Evolutionary conservation across 1,140 invertebrate genomes (phyloP).

Genomic region (Drosophila ananassae): DNA sequence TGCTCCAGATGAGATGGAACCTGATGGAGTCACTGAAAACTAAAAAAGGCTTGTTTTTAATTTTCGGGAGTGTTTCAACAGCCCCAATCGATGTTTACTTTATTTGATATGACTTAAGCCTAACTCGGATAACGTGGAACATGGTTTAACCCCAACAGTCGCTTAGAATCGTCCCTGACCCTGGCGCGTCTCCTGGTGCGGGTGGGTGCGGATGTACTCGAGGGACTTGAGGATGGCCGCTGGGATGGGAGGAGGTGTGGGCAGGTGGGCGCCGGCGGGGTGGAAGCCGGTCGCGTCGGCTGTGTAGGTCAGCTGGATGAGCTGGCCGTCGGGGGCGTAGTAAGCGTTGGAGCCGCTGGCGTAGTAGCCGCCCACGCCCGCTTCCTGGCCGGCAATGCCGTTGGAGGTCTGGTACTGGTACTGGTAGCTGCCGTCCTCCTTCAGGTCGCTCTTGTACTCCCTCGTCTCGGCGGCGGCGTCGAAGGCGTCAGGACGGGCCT

Average conservation of each 20-base stretch:
- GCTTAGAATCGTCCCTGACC: constrained; percentile 53
- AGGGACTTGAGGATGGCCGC: constrained; percentile 87
- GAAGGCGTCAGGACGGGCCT: constrained; percentile 64
- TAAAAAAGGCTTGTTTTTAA: constrained; percentile 7
- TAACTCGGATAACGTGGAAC: constrained; percentile 42
- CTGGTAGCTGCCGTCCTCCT: constrained; percentile 86
- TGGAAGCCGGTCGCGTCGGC: constrained; percentile 92
- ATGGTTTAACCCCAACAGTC: constrained; percentile 3
- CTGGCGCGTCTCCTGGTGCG: constrained; percentile 76
- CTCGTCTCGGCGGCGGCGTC: constrained; percentile 72
- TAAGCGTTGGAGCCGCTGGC: constrained; percentile 73
- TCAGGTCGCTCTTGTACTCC: constrained; percentile 77
- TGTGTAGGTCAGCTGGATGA: constrained; percentile 87
- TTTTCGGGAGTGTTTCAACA: constrained; percentile 17
- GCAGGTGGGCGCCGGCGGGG: constrained; percentile 89
- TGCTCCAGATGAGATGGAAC: constrained; percentile 8
- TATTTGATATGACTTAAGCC: constrained; percentile 34
- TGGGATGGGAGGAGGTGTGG: constrained; percentile 92
- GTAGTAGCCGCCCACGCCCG: constrained; percentile 84
- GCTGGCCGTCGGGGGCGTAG: constrained; percentile 84
- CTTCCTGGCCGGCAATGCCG: constrained; percentile 87
- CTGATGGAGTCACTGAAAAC: constrained; percentile 2
- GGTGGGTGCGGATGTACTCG: constrained; percentile 86
- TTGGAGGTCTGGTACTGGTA: constrained; percentile 86
- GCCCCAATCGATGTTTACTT: constrained; percentile 34